Conservation (phyloP, 2,797 vertebrate species). For the Prionace glauca region DNA sequence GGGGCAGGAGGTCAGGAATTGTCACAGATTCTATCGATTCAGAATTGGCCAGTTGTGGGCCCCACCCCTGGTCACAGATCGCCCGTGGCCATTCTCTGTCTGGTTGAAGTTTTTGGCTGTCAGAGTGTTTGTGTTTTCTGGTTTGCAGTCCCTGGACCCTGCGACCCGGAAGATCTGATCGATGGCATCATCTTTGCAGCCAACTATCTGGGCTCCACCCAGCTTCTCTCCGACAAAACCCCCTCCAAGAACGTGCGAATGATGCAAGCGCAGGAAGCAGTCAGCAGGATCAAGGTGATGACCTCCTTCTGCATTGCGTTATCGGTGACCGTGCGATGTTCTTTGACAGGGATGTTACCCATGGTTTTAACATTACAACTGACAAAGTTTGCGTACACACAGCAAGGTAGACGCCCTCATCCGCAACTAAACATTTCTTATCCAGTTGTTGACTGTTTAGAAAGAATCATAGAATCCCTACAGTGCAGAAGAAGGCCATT, state of each 20-base stretch:
- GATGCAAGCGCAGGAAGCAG: conserved; percentile 97
- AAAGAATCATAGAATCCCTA: too few relatives aligned
- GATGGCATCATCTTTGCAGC: conserved; percentile 97
- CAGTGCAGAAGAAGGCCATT: too few relatives aligned
- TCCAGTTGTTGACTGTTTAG: background rate
- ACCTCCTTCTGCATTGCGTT: background rate
- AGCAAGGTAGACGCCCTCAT: background rate
- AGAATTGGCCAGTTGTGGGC: background rate
- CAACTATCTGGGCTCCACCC: conserved; percentile 93
- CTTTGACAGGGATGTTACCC: background rate
- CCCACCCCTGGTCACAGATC: too few relatives aligned
- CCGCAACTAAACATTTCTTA: background rate
- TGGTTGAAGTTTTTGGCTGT: background rate
- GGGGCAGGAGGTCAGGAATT: background rate
- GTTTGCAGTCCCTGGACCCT: conserved; percentile 84
- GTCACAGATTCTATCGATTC: background rate
- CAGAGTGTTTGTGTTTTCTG: conserved; percentile 34
- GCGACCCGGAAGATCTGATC: conserved; percentile 92
- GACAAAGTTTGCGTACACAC: background rate
- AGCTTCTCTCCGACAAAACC: conserved; percentile 91
- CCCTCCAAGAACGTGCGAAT: conserved; percentile 94
- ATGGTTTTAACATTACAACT: background rate
- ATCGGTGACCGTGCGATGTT: background rate
- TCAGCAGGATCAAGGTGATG: conserved; percentile 90
- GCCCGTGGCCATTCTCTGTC: background rate